Percentiles rank a stretch among this genome's conserved stretches.
phyloP scores from a whole-genome alignment of 2,113 vertebrate species.

The Vulpes vulpes region DNA sequence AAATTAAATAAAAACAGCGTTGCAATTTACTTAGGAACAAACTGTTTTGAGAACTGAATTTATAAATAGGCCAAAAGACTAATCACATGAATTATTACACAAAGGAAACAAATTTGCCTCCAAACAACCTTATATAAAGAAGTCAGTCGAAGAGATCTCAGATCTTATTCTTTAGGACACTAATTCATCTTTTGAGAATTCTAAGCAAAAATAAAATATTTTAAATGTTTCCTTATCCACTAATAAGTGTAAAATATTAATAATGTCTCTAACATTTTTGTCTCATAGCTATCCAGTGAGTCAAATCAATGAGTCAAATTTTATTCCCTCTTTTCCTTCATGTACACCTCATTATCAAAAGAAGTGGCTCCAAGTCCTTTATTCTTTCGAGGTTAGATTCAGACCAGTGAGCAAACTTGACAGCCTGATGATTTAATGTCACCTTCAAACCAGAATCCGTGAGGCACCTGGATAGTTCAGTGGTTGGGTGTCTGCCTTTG shows the following conservation, averaged over 20 bases:
- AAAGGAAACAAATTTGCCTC: neutral
- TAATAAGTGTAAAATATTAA: neutral
- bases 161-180: neutral
- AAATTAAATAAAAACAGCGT: constrained; percentile 48
- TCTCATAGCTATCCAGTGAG: neutral
- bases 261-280: neutral
- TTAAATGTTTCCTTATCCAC: neutral
- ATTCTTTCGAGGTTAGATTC: neutral
- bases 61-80: constrained; percentile 39
- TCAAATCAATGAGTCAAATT: constrained; percentile 21
- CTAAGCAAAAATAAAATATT: constrained; percentile 37
- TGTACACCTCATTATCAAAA: neutral
- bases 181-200: neutral
- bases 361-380: neutral
- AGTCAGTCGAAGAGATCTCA: neutral
- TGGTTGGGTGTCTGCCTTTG: too few relatives aligned
- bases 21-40: constrained; percentile 36
- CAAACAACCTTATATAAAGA: constrained; percentile 35
- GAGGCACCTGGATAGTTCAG: too few relatives aligned
- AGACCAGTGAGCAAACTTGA: neutral
- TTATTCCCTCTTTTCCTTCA: neutral
- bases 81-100: constrained; percentile 20
- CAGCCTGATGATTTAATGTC: neutral
- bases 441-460: neutral
- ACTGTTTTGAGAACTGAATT: constrained; percentile 63